These are phyloP conservation scores for Nomada goodeniana DNA, from an alignment of 2,888 invertebrate genomes.

Conservation along the genomic window DNA sequence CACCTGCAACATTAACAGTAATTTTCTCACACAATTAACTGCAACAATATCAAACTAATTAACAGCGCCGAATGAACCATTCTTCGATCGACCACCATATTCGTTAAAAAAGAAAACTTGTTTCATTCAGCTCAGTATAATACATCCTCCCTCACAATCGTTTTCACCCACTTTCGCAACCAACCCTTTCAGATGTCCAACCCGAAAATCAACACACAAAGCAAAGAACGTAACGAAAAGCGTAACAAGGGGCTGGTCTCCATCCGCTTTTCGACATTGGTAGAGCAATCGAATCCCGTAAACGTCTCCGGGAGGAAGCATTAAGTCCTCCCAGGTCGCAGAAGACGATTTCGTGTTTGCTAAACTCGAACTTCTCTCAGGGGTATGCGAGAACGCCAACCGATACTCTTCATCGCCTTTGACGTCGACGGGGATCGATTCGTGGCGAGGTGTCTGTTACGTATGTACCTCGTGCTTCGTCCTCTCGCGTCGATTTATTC, in stretches of 20 bases:
- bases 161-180: not conserved
- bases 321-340: not conserved
- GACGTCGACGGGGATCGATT: conserved; percentile 49
- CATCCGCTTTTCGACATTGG: not conserved
- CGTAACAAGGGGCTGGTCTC: not conserved
- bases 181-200: not conserved
- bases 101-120: too few species aligned
- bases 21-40: too few species aligned
- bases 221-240: not conserved
- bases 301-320: conserved; percentile 4
- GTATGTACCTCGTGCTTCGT: conserved; percentile 21
- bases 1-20: too few species aligned
- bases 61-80: too few species aligned
- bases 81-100: too few species aligned
- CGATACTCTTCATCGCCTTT: conserved; percentile 28
- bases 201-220: not conserved
- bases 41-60: too few species aligned
- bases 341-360: conserved; percentile 29
- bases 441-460: conserved; percentile 18
- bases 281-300: not conserved
- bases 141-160: not conserved
- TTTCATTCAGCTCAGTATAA: too few species aligned
- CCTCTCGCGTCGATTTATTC: conserved; percentile 47
- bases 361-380: conserved; percentile 7
- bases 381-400: conserved; percentile 19